These are phyloP conservation scores for Phortica okadai DNA, from an alignment of 2,888 invertebrate genomes.

Conservation along the genomic window DNA sequence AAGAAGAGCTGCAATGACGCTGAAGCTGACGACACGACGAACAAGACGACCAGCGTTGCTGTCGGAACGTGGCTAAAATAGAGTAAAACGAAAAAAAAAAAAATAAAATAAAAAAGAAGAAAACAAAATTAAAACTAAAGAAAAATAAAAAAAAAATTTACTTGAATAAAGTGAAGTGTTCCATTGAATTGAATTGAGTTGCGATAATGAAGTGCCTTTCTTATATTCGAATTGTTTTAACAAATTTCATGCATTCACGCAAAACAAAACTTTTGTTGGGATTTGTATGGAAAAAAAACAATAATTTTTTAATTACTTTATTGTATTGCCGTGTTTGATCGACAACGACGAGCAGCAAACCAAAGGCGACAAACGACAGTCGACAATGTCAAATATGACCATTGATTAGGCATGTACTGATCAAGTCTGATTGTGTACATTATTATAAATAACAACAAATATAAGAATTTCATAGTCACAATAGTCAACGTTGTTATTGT, in stretches of 20 bases:
- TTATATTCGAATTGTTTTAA: not conserved
- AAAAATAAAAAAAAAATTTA: too few species aligned
- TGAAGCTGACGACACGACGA: not conserved
- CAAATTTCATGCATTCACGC: not conserved
- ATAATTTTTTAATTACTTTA: conserved; percentile 16
- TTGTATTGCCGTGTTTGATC: conserved; percentile 8
- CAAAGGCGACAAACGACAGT: too few species aligned
- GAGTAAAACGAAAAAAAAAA: not conserved
- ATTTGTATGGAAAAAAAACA: not conserved
- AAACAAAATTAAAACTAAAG: too few species aligned
- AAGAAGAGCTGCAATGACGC: too few species aligned
- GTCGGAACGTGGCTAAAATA: not conserved
- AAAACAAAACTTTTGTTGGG: too few species aligned
- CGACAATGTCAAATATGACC: not conserved
- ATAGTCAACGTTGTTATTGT: too few species aligned
- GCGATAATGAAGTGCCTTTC: not conserved
- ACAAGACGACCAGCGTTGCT: conserved; percentile 37
- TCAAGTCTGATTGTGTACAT: not conserved
- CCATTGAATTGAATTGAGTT: not conserved
- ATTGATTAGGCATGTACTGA: not conserved
- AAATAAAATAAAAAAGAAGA: not conserved
- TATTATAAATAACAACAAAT: not conserved
- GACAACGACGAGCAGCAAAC: not conserved
- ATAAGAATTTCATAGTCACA: too few species aligned
- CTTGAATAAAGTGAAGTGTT: too few species aligned